Conservation (phyloP, 2,888 invertebrate genomes). For the Nomada hirtipes region DNA sequence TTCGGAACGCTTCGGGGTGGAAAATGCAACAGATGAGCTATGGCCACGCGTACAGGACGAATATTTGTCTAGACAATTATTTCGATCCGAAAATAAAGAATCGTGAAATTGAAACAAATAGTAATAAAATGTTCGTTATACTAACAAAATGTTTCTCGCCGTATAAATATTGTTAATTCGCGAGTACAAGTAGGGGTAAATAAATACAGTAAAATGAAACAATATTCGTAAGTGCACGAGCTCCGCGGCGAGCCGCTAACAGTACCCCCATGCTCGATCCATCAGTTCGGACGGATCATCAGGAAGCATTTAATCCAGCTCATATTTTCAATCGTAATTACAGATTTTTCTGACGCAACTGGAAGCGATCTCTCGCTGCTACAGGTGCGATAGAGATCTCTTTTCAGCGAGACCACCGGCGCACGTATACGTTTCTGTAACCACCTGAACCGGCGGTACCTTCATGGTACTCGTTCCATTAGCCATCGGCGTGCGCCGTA, state of each 20-base stretch:
- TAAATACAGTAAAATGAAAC: too few species aligned
- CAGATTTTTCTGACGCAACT: constrained; percentile 78
- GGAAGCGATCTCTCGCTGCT: constrained; percentile 43
- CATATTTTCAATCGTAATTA: constrained; percentile 79
- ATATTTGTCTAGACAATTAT: constrained; percentile 29
- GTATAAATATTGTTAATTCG: too few species aligned
- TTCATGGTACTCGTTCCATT: constrained; percentile 68
- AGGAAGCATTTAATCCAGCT: constrained; percentile 43
- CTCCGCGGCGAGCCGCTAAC: constrained; percentile 76
- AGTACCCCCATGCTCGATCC: constrained; percentile 31
- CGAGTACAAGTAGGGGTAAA: too few species aligned
- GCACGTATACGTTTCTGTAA: constrained; percentile 65
- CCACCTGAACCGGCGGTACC: constrained; percentile 61
- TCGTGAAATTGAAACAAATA: too few species aligned
- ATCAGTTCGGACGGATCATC: constrained; percentile 58
- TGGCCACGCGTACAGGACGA: constrained; percentile 20
- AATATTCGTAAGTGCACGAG: constrained; percentile 12
- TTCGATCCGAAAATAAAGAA: constrained; percentile 1
- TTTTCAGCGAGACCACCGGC: constrained; percentile 76
- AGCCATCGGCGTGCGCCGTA: constrained; percentile 71
- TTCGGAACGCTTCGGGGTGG: constrained; percentile 33
- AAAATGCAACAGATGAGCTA: constrained; percentile 28
- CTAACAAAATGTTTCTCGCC: too few species aligned
- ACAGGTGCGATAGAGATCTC: constrained; percentile 81
- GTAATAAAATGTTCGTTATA: too few species aligned